phyloP scores from a whole-genome alignment of 1,140 invertebrate species.

The Drosophila mojavensis region DNA sequence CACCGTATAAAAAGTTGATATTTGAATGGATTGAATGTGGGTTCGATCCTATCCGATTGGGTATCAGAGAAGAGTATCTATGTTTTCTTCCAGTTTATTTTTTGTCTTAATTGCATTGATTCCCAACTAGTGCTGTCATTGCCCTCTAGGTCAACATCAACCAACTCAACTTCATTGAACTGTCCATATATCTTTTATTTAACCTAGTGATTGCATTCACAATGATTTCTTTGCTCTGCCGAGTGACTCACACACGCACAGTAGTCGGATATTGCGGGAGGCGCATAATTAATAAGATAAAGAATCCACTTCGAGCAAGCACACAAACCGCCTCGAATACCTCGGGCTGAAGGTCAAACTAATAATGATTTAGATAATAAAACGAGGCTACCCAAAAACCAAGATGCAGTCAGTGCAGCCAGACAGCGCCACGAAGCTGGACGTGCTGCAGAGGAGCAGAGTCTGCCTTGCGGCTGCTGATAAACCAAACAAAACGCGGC shows the following conservation, averaged over 20 bases:
- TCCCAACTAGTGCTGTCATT: no score
- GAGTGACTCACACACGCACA: slow-evolving; percentile 64
- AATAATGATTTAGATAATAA: slow-evolving; percentile 81
- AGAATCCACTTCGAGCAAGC: slow-evolving; percentile 46
- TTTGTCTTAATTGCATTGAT: no score
- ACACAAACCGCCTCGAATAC: slow-evolving; percentile 37
- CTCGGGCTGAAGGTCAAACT: slow-evolving; percentile 78
- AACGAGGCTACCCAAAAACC: slow-evolving; percentile 10
- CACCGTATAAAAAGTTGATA: no score
- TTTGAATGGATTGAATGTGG: no score
- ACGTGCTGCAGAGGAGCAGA: slow-evolving; percentile 42
- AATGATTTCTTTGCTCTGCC: background rate
- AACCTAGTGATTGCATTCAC: background rate
- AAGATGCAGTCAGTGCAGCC: background rate
- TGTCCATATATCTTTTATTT: background rate
- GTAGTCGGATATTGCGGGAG: slow-evolving; percentile 50
- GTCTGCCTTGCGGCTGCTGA: slow-evolving; percentile 44
- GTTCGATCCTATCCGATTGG: no score
- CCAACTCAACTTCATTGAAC: background rate
- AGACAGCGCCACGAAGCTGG: slow-evolving; percentile 40
- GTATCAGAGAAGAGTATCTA: no score
- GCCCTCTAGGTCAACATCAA: no score
- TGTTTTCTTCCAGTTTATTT: no score
- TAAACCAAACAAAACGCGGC: slow-evolving; percentile 68
- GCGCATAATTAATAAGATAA: slow-evolving; percentile 80